Evolutionary conservation across 2,113 vertebrate genomes (phyloP).

Genomic region (Lonchura striata): DNA sequence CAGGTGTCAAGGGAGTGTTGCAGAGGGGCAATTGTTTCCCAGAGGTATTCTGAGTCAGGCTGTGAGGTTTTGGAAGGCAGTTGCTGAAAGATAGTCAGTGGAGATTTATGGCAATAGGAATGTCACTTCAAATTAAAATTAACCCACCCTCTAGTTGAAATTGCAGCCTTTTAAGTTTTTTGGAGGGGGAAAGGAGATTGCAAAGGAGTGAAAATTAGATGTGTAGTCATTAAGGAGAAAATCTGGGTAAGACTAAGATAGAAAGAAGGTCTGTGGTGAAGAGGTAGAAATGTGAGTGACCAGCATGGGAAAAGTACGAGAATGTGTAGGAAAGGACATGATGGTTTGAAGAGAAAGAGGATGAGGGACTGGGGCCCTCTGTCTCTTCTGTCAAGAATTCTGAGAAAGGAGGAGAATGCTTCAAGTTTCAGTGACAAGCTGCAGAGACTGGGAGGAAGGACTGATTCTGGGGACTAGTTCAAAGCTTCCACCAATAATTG

Average conservation of each 20-base stretch:
- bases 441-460: neutral
- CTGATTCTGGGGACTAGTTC: neutral
- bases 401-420: neutral
- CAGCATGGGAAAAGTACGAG: neutral
- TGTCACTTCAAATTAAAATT: neutral
- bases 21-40: rapidly evolving
- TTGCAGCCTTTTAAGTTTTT: neutral
- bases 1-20: neutral
- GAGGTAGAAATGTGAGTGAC: neutral
- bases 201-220: neutral
- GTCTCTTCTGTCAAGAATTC: neutral
- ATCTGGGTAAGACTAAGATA: neutral
- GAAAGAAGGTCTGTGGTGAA: neutral
- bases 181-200: neutral
- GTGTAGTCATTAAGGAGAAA: neutral
- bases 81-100: neutral
- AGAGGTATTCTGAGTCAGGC: neutral
- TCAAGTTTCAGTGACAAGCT: neutral
- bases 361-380: neutral
- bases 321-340: neutral
- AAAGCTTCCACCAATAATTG: neutral
- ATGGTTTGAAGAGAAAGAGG: neutral
- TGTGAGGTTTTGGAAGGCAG: neutral
- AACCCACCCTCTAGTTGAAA: neutral
- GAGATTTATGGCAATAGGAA: neutral